These are phyloP conservation scores for Leuciscus waleckii DNA, from an alignment of 2,797 vertebrate genomes.

Conservation along the genomic window DNA sequence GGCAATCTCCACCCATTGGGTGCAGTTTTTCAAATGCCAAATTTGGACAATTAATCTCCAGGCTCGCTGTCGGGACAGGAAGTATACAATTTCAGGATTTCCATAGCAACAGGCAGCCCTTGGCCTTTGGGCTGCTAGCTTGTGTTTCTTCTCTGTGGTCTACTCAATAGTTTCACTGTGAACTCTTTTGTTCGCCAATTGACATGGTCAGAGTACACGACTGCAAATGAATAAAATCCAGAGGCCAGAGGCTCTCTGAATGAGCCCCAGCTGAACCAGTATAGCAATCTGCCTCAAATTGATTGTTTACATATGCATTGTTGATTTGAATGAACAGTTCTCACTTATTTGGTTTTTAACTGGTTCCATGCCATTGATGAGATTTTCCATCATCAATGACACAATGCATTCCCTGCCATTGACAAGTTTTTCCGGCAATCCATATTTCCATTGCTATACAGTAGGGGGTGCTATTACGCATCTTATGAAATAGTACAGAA, in stretches of 20 bases:
- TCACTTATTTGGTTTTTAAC: neutral
- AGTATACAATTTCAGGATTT: slow-evolving; percentile 80
- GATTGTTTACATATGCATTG: neutral
- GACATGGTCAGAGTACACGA: slow-evolving; percentile 31
- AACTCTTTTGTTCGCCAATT: slow-evolving; percentile 47
- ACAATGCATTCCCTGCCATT: neutral
- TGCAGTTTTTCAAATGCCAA: slow-evolving; percentile 68
- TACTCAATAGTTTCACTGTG: slow-evolving; percentile 57
- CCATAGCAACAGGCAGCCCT: slow-evolving; percentile 73
- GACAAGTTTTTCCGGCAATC: no score
- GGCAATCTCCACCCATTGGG: slow-evolving; percentile 65
- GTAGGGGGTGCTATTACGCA: no score
- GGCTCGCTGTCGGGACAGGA: slow-evolving; percentile 72
- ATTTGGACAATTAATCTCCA: slow-evolving; percentile 77
- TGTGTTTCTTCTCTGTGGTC: slow-evolving; percentile 41
- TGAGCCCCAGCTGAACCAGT: neutral
- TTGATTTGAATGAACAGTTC: neutral
- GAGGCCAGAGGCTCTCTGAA: slow-evolving; percentile 8
- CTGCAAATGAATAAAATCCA: slow-evolving; percentile 39
- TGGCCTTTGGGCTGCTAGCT: slow-evolving; percentile 52
- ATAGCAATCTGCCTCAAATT: neutral
- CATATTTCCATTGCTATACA: no score
- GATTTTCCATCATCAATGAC: neutral
- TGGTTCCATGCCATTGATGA: neutral
- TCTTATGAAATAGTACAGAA: no score